phyloP scores from a whole-genome alignment of 1,140 invertebrate genomes.

The Saccostrea glomerata region DNA sequence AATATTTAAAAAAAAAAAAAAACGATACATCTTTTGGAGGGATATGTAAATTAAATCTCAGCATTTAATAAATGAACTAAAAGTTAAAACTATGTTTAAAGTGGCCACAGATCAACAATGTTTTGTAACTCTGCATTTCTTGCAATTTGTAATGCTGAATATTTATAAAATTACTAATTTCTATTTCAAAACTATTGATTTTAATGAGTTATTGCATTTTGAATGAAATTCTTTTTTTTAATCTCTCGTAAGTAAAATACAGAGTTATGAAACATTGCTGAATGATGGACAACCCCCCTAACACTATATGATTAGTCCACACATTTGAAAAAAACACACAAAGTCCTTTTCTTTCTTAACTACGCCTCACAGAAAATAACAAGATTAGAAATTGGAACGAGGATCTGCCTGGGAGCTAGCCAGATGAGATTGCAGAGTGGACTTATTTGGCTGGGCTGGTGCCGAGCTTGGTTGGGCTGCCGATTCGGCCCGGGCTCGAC shows the following conservation, averaged over 20 bases:
- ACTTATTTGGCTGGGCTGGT: slow-evolving; percentile 56
- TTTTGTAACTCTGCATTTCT: neutral
- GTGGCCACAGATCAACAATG: neutral
- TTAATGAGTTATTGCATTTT: no score
- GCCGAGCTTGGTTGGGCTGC: slow-evolving; percentile 49
- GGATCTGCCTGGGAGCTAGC: neutral
- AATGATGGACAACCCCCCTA: neutral
- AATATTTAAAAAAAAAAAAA: neutral
- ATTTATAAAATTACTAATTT: no score
- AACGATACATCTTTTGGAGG: no score
- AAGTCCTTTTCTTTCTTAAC: neutral
- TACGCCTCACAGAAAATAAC: neutral
- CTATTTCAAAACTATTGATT: no score
- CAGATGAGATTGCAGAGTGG: slow-evolving; percentile 62
- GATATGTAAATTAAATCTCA: slow-evolving; percentile 7
- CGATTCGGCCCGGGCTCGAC: slow-evolving; percentile 63
- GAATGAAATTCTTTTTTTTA: no score
- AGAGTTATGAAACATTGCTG: neutral
- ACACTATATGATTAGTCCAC: neutral
- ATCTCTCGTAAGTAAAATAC: neutral
- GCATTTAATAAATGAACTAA: neutral
- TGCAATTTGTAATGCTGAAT: no score
- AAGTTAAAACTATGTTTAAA: neutral
- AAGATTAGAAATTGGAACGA: neutral
- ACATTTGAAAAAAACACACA: neutral